phyloP scores from a whole-genome alignment of 2,797 vertebrate species.

The Cossypha caffra region DNA sequence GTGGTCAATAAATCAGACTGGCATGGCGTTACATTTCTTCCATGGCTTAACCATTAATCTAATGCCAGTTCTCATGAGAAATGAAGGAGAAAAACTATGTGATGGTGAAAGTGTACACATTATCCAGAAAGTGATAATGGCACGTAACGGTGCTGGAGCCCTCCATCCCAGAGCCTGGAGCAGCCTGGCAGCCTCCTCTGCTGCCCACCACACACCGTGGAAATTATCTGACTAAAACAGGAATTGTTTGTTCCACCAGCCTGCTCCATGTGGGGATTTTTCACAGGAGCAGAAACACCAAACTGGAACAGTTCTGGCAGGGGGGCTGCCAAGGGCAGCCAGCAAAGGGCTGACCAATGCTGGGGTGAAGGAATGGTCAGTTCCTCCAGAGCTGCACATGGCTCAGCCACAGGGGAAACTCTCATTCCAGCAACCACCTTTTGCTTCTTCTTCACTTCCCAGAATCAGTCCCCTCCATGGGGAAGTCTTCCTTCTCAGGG shows the following conservation, averaged over 20 bases:
- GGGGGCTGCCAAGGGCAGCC: not conserved
- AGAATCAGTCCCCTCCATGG: accelerated
- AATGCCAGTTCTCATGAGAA: slow-evolving; percentile 78
- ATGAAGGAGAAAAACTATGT: slow-evolving; percentile 74
- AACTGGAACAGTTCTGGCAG: not conserved
- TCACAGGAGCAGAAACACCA: not conserved
- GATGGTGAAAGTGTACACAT: slow-evolving; percentile 62
- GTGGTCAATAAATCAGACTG: slow-evolving; percentile 96
- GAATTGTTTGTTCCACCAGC: not conserved
- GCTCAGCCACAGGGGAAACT: not conserved
- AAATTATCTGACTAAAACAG: slow-evolving; percentile 1
- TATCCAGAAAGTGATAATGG: slow-evolving; percentile 69
- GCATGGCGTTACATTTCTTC: slow-evolving; percentile 83
- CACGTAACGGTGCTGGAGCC: slow-evolving; percentile 30
- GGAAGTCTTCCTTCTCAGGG: not conserved
- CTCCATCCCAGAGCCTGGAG: slow-evolving; percentile 35
- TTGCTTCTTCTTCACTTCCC: not conserved
- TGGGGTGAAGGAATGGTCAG: not conserved
- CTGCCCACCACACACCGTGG: not conserved
- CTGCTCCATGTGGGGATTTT: not conserved
- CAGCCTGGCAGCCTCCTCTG: not conserved
- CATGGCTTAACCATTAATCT: slow-evolving; percentile 87
- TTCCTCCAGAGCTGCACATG: not conserved
- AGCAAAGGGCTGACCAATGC: not conserved
- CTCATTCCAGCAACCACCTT: not conserved